Evolutionary conservation across 2,888 invertebrate species (phyloP).

Genomic region (Lysandra bellargus): DNA sequence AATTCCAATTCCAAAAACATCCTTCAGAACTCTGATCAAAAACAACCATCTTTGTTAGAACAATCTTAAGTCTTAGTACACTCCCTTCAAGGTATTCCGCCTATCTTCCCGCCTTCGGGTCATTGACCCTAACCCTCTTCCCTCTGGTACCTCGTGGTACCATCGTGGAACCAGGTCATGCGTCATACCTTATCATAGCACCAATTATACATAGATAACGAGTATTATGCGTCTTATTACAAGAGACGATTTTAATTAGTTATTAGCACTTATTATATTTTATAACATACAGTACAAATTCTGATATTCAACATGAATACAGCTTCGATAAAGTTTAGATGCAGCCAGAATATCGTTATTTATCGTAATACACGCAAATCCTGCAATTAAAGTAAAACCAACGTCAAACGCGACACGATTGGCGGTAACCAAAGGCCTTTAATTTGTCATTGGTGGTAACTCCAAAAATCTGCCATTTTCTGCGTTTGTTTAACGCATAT

Average conservation of each 20-base stretch:
- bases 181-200: conserved; percentile 10
- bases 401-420: too few relatives aligned
- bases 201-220: conserved; percentile 4
- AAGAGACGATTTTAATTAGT: neutral
- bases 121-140: conserved; percentile 12
- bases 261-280: conserved; percentile 1
- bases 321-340: too few relatives aligned
- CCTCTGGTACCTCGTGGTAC: conserved; percentile 13
- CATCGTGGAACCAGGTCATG: neutral
- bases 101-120: neutral
- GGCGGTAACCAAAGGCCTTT: too few relatives aligned
- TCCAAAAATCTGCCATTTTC: too few relatives aligned
- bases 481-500: too few relatives aligned
- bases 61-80: neutral
- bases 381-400: too few relatives aligned
- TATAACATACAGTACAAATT: too few relatives aligned
- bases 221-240: neutral
- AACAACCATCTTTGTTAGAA: neutral
- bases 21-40: neutral
- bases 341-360: too few relatives aligned
- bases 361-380: too few relatives aligned
- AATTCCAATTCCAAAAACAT: neutral
- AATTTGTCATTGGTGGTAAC: too few relatives aligned
- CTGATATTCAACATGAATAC: too few relatives aligned
- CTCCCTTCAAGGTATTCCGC: neutral